Evolutionary conservation across 2,888 invertebrate species (phyloP), one percentile per base, ranked within the genome.

Genomic region (Sicus ferrugineus): DNA sequence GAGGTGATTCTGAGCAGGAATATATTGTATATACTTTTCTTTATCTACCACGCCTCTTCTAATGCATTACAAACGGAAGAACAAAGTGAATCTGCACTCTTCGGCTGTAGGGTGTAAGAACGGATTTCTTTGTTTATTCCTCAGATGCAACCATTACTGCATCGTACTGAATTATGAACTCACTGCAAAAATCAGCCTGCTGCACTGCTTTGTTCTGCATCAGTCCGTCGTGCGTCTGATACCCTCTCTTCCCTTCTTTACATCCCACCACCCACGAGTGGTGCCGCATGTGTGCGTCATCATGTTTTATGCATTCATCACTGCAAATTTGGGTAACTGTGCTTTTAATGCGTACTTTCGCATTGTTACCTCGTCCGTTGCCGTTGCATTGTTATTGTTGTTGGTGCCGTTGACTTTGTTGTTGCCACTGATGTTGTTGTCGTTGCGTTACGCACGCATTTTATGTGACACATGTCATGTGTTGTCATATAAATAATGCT

Each of bases 301-400:
- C 30, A 31, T 58, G 30, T 58, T 50, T 56, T 31, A 56, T 67
- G 38, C 19, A 16, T 48, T 30, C 54, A 30, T 59, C 23, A 42
- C 23, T 31, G 52, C 30, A 59, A 72, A 74, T 69, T 72, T 73
- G 72, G 71, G 73, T 70, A 73, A 74, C 70, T 74, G 72, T 72
- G 73, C 68, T 73, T 73, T 73, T 71, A 72, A 72, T 74, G 73
- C 73, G 74, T 74, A 70, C 50, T n/a, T n/a, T n/a, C n/a, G n/a
- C n/a, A n/a, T n/a, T n/a, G n/a, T n/a, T n/a, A n/a, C n/a, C n/a
- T n/a, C n/a, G 56, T 66, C 56, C 56, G 58, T 26, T 56, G 42
- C 42, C 38, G 42, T 56, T 66, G 56, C 16, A 54, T 54, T 64
- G 2, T 19, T 26, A 7, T 62, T 48, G 19, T 42, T 67, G 42